phyloP scores from a whole-genome alignment of 2,797 vertebrate genomes.

The Pyrocephalus nanus region DNA sequence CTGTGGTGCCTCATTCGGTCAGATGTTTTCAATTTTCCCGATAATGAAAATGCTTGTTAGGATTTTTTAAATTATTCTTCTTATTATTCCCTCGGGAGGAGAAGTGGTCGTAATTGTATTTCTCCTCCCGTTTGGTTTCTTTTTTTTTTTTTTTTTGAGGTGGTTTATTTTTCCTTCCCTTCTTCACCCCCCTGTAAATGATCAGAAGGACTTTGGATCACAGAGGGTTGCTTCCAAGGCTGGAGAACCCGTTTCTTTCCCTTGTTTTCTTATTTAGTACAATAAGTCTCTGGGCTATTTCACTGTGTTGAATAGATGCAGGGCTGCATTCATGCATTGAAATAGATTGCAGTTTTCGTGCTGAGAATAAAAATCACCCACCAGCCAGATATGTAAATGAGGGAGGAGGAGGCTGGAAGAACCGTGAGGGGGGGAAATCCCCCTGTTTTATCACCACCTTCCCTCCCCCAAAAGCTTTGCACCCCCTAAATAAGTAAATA shows the following conservation, averaged over 20 bases:
- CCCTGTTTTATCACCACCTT: neutral
- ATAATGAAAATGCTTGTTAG: neutral
- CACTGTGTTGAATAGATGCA: slow-evolving; percentile 53
- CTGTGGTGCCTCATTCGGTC: neutral
- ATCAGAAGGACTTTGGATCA: slow-evolving; percentile 16
- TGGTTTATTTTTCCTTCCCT: neutral
- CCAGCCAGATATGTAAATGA: slow-evolving; percentile 61
- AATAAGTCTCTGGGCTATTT: slow-evolving; percentile 52
- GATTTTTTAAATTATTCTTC: neutral
- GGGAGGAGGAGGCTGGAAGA: slow-evolving; percentile 22
- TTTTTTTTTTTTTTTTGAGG: neutral
- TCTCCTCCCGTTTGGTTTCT: neutral
- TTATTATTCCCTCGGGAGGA: neutral
- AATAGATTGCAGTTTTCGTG: slow-evolving; percentile 73
- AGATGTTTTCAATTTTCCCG: neutral
- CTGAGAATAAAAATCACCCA: slow-evolving; percentile 65
- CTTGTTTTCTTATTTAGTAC: slow-evolving; percentile 38
- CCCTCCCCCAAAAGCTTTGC: neutral
- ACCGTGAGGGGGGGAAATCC: neutral
- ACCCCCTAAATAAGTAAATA: neutral
- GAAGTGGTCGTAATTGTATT: neutral
- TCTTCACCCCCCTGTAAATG: neutral
- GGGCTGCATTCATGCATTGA: slow-evolving; percentile 67
- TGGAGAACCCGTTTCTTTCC: neutral
- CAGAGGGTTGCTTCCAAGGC: neutral